phyloP scores from a whole-genome alignment of 2,797 vertebrate genomes.

The Xenopus petersii region DNA sequence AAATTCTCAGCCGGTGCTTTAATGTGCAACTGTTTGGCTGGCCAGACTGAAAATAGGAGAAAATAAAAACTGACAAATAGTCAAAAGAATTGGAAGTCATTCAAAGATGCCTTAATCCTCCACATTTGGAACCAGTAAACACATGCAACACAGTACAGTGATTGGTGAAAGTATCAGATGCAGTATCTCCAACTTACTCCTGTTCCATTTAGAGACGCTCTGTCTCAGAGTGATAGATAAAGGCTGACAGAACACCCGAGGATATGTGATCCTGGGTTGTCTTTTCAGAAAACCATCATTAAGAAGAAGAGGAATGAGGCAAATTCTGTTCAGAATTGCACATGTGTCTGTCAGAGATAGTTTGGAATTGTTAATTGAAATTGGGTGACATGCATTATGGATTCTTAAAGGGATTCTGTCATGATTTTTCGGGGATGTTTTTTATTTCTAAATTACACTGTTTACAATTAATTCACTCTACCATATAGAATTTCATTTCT shows the following conservation, averaged over 20 bases:
- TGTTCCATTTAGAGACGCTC: conserved; percentile 18
- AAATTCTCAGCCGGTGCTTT: neutral
- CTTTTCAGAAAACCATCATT: conserved; percentile 37
- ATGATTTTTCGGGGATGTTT: too few species aligned
- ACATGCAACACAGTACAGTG: conserved; percentile 28
- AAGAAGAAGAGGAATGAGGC: conserved; percentile 15
- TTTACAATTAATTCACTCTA: too few species aligned
- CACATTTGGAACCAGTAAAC: conserved; percentile 21
- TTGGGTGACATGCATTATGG: neutral
- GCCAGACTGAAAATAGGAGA: conserved; percentile 5
- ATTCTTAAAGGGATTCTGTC: too few species aligned
- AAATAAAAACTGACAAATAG: conserved; percentile 17
- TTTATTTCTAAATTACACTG: too few species aligned
- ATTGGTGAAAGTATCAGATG: conserved; percentile 23
- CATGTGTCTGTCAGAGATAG: conserved; percentile 42
- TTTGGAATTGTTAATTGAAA: conserved; percentile 34
- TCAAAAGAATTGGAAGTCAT: conserved; percentile 42
- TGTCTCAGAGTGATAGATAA: conserved; percentile 39
- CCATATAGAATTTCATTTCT: too few species aligned
- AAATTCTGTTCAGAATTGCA: conserved; percentile 40
- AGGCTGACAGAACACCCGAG: conserved; percentile 33
- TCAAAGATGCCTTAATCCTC: conserved; percentile 21
- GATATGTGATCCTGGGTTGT: conserved; percentile 34
- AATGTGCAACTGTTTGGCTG: neutral
- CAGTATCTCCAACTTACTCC: conserved; percentile 27